Evolutionary conservation across 2,797 vertebrate species (phyloP), one percentile per base, ranked within the genome.

Genomic region (Sebastes hubbsi): DNA sequence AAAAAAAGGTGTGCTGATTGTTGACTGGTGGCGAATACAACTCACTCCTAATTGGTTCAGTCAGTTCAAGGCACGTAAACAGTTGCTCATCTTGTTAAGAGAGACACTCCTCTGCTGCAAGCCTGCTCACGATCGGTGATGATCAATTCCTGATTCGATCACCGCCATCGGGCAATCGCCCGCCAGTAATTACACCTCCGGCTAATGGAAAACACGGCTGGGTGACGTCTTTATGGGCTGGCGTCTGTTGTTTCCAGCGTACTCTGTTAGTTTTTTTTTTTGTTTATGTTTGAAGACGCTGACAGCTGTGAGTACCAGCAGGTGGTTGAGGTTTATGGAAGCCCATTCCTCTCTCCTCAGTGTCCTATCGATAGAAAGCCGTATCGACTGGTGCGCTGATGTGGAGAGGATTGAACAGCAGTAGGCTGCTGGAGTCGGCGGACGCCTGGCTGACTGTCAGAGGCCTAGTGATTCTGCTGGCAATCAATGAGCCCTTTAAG

Each of bases 401-500:
- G 89, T 75, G 82, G 58, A 87, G 83, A 87, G 80, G 84, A 91
- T 85, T 87, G 86, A 92, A 83, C 86, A 64, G 77, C 46, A n/a
- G 85, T 75, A 73, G 77, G 83, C 62, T 64, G 84, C 61, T 0
- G 82, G 81, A 88, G 74, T 80, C 56, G 18, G 61, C 24, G 66
- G 83, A 87, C 78, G 84, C 76, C 80, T 11, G 69, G 66, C 71
- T 74, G 72, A 79, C 86, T 87, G 88, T 93, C 87, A 91, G 85
- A 87, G 68, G 64, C 76, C 59, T 52, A 70, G 83, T 71, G 87
- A 91, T 90, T 88, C 77, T 78, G 59, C 68, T 66, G 32, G 67
- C 79, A 90, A 92, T 94, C 92, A 87, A 92, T 93, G 90, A 89
- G 76, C 55, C 75, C 80, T 91, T 85, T 92, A 90, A 91, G 84